Conservation (phyloP, 1,140 invertebrate species). For the Drosophila murphyi region DNA sequence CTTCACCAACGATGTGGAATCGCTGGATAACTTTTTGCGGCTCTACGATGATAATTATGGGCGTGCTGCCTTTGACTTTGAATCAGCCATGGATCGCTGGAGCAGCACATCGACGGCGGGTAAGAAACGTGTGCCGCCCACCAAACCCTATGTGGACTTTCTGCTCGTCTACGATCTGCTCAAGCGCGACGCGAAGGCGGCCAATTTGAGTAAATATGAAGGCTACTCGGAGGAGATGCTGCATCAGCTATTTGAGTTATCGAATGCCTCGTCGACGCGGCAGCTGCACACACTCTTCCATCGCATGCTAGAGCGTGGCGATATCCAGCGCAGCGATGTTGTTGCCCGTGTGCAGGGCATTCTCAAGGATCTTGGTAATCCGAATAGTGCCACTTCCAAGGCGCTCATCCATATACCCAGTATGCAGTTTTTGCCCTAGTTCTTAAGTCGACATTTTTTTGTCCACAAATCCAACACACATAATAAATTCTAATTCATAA, state of each 20-base stretch:
- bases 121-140: conserved; percentile 82
- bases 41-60: conserved; percentile 83
- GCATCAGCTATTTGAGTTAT: conserved; percentile 66
- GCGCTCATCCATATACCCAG: conserved; percentile 72
- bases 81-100: conserved; percentile 80
- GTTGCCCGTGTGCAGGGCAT: conserved; percentile 76
- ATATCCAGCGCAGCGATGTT: conserved; percentile 79
- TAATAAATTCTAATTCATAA: conserved; percentile 48
- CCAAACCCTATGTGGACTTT: conserved; percentile 83
- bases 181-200: conserved; percentile 81
- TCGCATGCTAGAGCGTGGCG: conserved; percentile 75
- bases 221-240: conserved; percentile 78
- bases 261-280: conserved; percentile 66
- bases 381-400: conserved; percentile 74
- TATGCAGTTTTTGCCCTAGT: conserved; percentile 78
- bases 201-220: conserved; percentile 81
- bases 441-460: conserved; percentile 26
- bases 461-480: conserved; percentile 18
- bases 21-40: conserved; percentile 80
- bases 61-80: conserved; percentile 70
- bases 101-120: conserved; percentile 77
- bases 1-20: conserved; percentile 80
- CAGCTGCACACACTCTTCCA: conserved; percentile 76
- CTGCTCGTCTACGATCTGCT: conserved; percentile 82
- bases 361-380: conserved; percentile 76